Evolutionary conservation across 2,113 vertebrate species (phyloP).

Genomic region (Atherinomorus stipes): DNA sequence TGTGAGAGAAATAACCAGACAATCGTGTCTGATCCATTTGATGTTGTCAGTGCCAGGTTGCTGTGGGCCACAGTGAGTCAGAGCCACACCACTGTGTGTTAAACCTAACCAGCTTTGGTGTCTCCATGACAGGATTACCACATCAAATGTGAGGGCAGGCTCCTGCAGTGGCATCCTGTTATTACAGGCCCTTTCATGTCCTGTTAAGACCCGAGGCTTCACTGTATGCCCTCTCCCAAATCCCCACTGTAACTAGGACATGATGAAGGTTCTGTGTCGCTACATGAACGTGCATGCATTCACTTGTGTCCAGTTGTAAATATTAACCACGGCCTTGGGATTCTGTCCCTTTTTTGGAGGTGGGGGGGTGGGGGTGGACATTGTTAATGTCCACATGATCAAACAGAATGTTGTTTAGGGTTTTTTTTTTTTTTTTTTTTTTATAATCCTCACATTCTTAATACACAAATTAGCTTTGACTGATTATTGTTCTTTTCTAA

Average conservation of each 20-base stretch:
- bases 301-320: background rate
- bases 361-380: no score
- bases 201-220: conserved; percentile 60
- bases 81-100: conserved; percentile 52
- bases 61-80: conserved; percentile 58
- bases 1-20: conserved; percentile 25
- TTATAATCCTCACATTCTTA: background rate
- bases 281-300: background rate
- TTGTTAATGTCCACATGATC: background rate
- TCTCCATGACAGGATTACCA: conserved; percentile 71
- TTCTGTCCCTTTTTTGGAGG: background rate
- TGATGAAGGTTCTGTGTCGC: conserved; percentile 1
- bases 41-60: conserved; percentile 33
- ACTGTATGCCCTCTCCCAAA: conserved; percentile 35
- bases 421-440: background rate
- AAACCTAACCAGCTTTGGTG: conserved; percentile 71
- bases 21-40: conserved; percentile 48
- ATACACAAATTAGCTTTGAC: background rate
- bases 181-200: conserved; percentile 71
- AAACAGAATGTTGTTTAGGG: background rate
- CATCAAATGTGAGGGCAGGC: conserved; percentile 71
- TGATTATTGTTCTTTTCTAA: background rate
- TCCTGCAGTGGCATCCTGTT: conserved; percentile 67
- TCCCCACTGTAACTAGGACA: conserved; percentile 55
- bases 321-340: background rate